Base-by-base conservation (phyloP, 2,888 invertebrate genomes). In the Drosophila mulleri region DNA sequence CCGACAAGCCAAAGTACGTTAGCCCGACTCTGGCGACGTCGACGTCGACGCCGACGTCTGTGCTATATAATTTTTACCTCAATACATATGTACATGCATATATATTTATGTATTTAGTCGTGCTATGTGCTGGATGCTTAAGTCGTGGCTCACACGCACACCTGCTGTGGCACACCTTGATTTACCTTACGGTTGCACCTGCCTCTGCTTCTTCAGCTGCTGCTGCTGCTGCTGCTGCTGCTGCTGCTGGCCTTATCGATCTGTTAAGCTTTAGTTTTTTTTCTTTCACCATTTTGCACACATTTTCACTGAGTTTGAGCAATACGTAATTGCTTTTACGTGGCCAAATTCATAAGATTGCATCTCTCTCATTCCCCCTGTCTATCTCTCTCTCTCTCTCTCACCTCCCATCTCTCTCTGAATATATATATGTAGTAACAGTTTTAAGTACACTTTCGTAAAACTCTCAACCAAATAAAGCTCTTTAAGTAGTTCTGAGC, bases 111-210 rank as follows among this genome's bases (percentile, higher is more conserved):
- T 70, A 67, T 74, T 72, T 62, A 72, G 66, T 54, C 44, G n/a
- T n/a, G 37, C 61, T 64, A 56, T 80, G 61, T 72, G 72, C 56
- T 42, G 68, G 66, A 61, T 80, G 64, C 72, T 73, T 61, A 62
- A 68, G 66, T 68, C 59, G 52, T 59, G 54, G 59, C 44, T 58
- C 61, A 54, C 70, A 66, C 70, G 67, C 67, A 81, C 69, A 73
- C 73, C 58, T 67, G 61, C 67, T 64, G 69, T 18, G 84, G 74
- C 89, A 82, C 85, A 87, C 89, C 85, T 85, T 88, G 83, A 83
- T 86, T 85, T 88, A 73, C 75, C 74, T 73, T 74, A 47, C 47
- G 54, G 41, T 58, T 58, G 62, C 60, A 60, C 63, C 59, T 57
- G 26, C 62, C 66, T 16, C 42, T 62, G 41, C 61, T 67, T 2